Conservation (phyloP, 2,113 vertebrate genomes). For the Aptenodytes patagonicus region DNA sequence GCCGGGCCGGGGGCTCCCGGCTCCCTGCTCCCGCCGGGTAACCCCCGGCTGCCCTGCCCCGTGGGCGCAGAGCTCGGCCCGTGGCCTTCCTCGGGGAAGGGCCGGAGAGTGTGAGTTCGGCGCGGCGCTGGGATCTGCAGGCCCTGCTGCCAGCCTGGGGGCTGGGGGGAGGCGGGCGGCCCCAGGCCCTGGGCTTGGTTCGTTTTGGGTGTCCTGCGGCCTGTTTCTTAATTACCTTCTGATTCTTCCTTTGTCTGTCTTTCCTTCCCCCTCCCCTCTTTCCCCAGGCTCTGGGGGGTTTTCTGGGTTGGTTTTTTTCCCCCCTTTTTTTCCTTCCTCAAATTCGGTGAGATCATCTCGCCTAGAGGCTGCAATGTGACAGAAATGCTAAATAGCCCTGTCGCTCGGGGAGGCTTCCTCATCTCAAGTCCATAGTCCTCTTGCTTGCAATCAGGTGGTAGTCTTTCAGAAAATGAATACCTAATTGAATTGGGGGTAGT, state of each 20-base stretch:
- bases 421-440: not conserved
- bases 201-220: not conserved
- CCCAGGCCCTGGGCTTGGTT: not conserved
- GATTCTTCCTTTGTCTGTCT: not conserved
- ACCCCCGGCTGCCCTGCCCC: not conserved
- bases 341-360: not conserved
- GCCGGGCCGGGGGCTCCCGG: not conserved
- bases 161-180: no score
- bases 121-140: not conserved
- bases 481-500: not conserved
- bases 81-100: no score
- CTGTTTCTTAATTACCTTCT: not conserved
- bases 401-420: not conserved
- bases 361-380: not conserved
- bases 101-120: not conserved
- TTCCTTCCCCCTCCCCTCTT: no score
- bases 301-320: not conserved
- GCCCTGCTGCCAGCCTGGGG: not conserved
- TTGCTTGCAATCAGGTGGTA: not conserved
- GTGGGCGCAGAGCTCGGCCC: not conserved
- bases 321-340: no score
- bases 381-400: not conserved
- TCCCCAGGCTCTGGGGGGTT: not conserved
- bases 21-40: not conserved
- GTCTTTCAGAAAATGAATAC: not conserved